Evolutionary conservation across 2,888 invertebrate genomes (phyloP).

Genomic region (Smittia aterrima): DNA sequence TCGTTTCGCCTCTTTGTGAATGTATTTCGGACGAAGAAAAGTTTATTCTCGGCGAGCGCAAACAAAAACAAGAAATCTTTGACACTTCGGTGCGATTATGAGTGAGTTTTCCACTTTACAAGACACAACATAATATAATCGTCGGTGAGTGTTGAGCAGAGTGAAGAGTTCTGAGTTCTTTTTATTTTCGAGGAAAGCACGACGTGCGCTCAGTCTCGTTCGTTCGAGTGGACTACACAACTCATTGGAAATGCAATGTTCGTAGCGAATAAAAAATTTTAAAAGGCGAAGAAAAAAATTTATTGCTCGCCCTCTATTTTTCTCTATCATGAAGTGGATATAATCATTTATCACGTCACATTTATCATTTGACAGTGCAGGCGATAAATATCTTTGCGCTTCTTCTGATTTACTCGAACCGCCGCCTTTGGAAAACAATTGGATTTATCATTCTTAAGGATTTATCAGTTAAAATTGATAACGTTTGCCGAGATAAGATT

Average conservation of each 20-base stretch:
- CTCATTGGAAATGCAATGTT: slow-evolving; percentile 30
- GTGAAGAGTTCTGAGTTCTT: not conserved
- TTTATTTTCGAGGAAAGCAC: not conserved
- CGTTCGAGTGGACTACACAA: slow-evolving; percentile 17
- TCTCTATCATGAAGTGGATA: slow-evolving; percentile 9
- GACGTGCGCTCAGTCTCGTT: not conserved
- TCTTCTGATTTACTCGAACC: not conserved
- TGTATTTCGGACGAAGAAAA: not conserved
- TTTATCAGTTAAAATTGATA: slow-evolving; percentile 14
- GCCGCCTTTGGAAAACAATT: slow-evolving; percentile 14
- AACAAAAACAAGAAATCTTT: not conserved
- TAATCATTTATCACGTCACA: slow-evolving; percentile 27
- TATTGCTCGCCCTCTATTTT: slow-evolving; percentile 8
- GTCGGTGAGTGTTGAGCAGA: not conserved
- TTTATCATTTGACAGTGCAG: not conserved
- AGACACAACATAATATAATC: too few species aligned
- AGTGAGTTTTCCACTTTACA: not conserved
- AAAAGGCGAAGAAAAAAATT: not conserved
- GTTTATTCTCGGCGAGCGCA: not conserved
- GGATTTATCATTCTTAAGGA: not conserved
- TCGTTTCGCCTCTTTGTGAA: not conserved
- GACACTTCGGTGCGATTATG: slow-evolving; percentile 9
- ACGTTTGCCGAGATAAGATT: not conserved
- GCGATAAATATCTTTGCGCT: not conserved
- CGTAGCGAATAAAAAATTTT: slow-evolving; percentile 17